Base-by-base conservation (phyloP, 2,888 invertebrate genomes). In the Lysandra coridon region DNA sequence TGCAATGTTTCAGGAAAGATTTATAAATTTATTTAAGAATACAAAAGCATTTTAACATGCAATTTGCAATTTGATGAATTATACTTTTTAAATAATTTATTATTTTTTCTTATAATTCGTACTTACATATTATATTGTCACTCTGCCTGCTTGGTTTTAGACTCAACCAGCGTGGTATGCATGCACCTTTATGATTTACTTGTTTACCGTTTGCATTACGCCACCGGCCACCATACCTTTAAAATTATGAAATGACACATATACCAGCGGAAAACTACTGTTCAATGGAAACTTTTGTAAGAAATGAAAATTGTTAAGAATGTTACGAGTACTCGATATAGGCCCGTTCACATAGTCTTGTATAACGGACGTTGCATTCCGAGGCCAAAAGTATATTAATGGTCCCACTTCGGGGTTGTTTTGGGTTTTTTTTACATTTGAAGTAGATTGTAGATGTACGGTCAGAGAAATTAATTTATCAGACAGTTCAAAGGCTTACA, bases 201-300 rank as follows among this genome's bases (percentile, higher is more conserved):
- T 76, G 76, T 76, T 76, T 76, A 57, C 76, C 57, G 30, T 75
- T 75, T 33, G 17, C 76, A 33, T 76, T 23, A 23, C 75, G 75
- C 75, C 75, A 49, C 75, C 44, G 33, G 76, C 12, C 44, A 74
- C 76, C 53, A 76, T 75, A 76, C 76, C 76, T 53, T 76, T 76
- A 30, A 76, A 76, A 76, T 57, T 76, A 76, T 76, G 76, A 76
- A 76, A 76, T 76, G 76, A 76, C 57, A 76, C 76, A 76, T 75
- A 53, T 57, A 76, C 53, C 69, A 57, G 33, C 74, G 83, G 80
- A 83, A 81, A 83, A 81, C 78, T 81, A 81, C 80, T 60, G 33
- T 76, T 74, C 40, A 79, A 81, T 83, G 83, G 82, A 81, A 83
- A 81, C 81, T 82, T 81, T 81, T 76, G 76, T 75, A 81, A 79